Evolutionary conservation across 1,140 invertebrate genomes (phyloP).

Genomic region (Gyrodactylus salaris): DNA sequence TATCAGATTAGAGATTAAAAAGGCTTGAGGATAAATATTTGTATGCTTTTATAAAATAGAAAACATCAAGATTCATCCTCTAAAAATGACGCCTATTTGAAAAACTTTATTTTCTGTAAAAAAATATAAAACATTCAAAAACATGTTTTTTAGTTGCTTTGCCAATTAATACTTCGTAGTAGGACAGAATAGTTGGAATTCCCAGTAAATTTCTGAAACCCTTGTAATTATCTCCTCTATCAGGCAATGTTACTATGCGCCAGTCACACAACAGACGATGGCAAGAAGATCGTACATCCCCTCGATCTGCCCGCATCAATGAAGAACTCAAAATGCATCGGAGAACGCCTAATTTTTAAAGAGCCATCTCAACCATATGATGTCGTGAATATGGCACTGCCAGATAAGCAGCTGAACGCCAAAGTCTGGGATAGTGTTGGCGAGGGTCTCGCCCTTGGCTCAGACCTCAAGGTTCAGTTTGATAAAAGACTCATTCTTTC

Average conservation of each 20-base stretch:
- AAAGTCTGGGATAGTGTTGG: not conserved
- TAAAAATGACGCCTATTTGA: no score
- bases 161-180: no score
- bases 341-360: not conserved
- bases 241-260: not conserved
- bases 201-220: no score
- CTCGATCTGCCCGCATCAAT: not conserved
- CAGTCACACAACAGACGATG: not conserved
- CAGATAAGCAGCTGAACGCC: not conserved
- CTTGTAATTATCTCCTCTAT: slow-evolving; percentile 9
- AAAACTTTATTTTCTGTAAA: no score
- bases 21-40: no score
- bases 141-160: no score
- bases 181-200: no score
- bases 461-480: not conserved
- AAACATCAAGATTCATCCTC: no score
- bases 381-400: not conserved
- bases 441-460: not conserved
- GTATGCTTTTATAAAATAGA: no score
- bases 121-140: no score
- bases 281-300: not conserved
- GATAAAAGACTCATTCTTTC: not conserved
- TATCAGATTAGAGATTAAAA: no score
- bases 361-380: not conserved
- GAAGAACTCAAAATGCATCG: not conserved